phyloP scores from a whole-genome alignment of 2,797 vertebrate genomes.

The Gephyroberyx darwinii region DNA sequence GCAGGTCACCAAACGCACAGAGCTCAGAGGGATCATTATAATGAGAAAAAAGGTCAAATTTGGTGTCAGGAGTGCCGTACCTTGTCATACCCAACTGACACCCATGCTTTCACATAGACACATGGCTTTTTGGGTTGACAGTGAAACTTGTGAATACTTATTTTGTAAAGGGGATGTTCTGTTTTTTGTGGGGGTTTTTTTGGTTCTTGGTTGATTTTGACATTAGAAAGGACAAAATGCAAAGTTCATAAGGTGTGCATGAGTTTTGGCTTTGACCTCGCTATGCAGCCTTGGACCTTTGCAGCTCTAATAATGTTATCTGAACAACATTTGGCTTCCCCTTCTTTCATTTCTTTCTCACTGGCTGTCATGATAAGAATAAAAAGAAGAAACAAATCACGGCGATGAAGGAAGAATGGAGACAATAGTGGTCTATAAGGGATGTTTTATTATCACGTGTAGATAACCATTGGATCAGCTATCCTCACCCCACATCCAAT shows the following conservation, averaged over 20 bases:
- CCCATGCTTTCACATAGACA: too few species aligned
- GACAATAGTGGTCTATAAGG: constrained; percentile 3
- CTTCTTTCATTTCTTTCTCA: constrained; percentile 29
- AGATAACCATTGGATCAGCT: constrained; percentile 5
- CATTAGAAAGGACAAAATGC: constrained; percentile 29
- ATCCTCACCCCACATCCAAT: neutral
- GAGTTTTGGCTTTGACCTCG: constrained; percentile 63
- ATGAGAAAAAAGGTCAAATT: too few species aligned
- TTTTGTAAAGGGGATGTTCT: neutral
- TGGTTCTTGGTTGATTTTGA: constrained; percentile 7
- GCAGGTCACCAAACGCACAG: too few species aligned
- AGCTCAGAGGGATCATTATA: too few species aligned
- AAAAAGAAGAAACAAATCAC: constrained; percentile 29
- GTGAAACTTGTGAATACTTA: neutral
- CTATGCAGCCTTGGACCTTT: constrained; percentile 32
- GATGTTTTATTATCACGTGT: neutral
- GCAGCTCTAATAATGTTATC: constrained; percentile 24
- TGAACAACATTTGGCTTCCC: constrained; percentile 44
- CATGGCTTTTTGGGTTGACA: constrained; percentile 11
- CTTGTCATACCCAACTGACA: too few species aligned
- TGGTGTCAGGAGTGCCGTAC: too few species aligned
- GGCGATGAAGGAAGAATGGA: constrained; percentile 22
- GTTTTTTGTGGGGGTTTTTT: neutral
- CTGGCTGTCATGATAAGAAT: constrained; percentile 27
- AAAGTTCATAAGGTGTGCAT: constrained; percentile 11